These are phyloP conservation scores for Coregonus clupeaformis DNA, from an alignment of 2,113 vertebrate species.

Conservation along the genomic window DNA sequence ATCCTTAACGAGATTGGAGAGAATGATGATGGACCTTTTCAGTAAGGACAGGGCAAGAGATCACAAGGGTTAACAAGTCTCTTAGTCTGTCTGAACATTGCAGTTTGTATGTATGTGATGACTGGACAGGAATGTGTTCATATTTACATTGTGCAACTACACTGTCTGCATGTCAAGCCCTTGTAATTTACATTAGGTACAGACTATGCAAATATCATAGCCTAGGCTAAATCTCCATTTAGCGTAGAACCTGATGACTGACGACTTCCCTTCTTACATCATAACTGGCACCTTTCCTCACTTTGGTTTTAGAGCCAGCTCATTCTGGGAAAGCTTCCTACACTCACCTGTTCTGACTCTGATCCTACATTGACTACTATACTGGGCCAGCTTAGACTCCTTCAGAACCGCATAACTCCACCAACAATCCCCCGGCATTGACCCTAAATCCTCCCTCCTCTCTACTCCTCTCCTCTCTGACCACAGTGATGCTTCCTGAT, in stretches of 20 bases:
- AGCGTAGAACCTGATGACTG: too few species aligned
- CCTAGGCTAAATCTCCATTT: too few species aligned
- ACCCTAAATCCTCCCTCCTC: not conserved
- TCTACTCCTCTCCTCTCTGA: not conserved
- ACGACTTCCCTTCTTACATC: not conserved
- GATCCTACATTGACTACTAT: not conserved
- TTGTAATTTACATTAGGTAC: too few species aligned
- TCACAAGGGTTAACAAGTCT: conserved; percentile 38
- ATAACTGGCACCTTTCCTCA: not conserved
- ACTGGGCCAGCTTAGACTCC: not conserved
- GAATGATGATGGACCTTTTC: conserved; percentile 46
- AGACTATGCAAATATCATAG: too few species aligned
- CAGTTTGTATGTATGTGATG: too few species aligned
- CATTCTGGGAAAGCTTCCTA: not conserved
- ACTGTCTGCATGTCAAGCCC: too few species aligned
- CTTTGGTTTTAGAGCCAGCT: not conserved
- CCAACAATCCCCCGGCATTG: not conserved
- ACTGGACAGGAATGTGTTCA: too few species aligned
- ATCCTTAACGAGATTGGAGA: conserved; percentile 60
- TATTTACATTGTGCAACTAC: too few species aligned
- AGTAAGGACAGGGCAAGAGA: conserved; percentile 38
- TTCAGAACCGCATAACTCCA: not conserved
- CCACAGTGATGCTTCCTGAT: not conserved
- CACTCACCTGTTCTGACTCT: conserved; percentile 3
- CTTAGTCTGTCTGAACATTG: too few species aligned